Conservation (phyloP, 2,888 invertebrate genomes). For the Endotricha flammealis region DNA sequence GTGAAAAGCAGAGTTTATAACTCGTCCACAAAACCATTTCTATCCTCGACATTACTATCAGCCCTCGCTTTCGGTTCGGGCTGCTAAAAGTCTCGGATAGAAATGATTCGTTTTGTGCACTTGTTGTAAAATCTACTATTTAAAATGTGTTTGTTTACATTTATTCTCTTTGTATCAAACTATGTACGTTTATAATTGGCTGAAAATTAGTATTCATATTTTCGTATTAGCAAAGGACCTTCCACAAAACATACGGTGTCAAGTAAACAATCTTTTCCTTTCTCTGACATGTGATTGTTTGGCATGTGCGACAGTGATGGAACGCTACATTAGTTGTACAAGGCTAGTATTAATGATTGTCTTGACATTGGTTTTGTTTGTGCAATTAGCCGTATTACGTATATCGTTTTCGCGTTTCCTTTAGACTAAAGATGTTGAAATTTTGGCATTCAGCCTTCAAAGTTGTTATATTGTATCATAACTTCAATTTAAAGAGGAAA, state of each 20-base stretch:
- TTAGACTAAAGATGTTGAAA: neutral
- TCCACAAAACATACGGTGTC: conserved; percentile 27
- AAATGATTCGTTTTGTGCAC: too few relatives aligned
- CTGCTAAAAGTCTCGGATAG: too few relatives aligned
- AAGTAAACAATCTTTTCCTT: neutral
- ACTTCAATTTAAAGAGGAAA: too few relatives aligned
- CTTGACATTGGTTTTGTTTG: neutral
- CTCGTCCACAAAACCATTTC: too few relatives aligned
- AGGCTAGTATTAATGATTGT: neutral
- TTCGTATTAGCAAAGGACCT: conserved; percentile 26
- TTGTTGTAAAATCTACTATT: too few relatives aligned
- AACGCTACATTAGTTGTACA: conserved; percentile 2
- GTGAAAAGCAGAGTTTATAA: too few relatives aligned
- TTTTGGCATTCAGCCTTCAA: neutral
- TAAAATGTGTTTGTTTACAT: too few relatives aligned
- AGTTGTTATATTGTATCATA: neutral
- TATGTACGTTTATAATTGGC: too few relatives aligned
- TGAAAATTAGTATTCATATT: too few relatives aligned
- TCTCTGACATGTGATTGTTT: neutral
- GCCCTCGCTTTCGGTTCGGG: too few relatives aligned
- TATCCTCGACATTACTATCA: too few relatives aligned
- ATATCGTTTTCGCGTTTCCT: neutral
- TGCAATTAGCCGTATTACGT: neutral
- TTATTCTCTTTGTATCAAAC: too few relatives aligned
- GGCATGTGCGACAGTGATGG: conserved; percentile 3